Conservation (phyloP, 2,797 vertebrate species). For the Delichon dasypus region DNA sequence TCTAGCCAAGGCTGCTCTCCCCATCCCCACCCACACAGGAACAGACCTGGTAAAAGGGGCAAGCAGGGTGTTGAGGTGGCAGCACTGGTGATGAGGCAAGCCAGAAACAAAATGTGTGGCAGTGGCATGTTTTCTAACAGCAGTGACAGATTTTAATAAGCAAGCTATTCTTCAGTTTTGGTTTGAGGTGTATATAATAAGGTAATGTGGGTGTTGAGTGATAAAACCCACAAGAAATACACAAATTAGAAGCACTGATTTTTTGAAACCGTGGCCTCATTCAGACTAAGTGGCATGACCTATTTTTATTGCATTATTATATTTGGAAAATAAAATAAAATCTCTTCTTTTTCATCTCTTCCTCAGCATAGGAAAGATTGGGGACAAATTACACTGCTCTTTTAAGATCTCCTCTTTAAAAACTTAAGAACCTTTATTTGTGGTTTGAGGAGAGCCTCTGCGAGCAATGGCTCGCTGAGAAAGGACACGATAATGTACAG, state of each 20-base stretch:
- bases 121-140: constrained; percentile 54
- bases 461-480: no score
- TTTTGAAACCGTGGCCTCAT: not conserved
- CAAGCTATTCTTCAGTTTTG: constrained; percentile 39
- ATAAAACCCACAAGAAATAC: constrained; percentile 55
- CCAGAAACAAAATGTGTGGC: not conserved
- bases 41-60: not conserved
- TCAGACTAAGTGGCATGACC: not conserved
- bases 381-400: not conserved
- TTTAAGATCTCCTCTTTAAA: not conserved
- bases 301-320: constrained; percentile 19
- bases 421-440: not conserved
- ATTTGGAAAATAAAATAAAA: not conserved
- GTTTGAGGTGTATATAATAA: constrained; percentile 60
- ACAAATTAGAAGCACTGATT: constrained; percentile 31
- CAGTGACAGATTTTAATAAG: constrained; percentile 46
- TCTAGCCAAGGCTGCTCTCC: not conserved
- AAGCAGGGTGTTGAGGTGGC: not conserved
- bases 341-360: not conserved
- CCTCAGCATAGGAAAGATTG: not conserved
- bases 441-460: no score
- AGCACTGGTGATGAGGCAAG: not conserved
- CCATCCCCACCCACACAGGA: not conserved
- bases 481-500: no score
- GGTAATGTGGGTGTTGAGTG: constrained; percentile 35